Conservation (phyloP, 2,113 vertebrate genomes). For the Lanius collurio region DNA sequence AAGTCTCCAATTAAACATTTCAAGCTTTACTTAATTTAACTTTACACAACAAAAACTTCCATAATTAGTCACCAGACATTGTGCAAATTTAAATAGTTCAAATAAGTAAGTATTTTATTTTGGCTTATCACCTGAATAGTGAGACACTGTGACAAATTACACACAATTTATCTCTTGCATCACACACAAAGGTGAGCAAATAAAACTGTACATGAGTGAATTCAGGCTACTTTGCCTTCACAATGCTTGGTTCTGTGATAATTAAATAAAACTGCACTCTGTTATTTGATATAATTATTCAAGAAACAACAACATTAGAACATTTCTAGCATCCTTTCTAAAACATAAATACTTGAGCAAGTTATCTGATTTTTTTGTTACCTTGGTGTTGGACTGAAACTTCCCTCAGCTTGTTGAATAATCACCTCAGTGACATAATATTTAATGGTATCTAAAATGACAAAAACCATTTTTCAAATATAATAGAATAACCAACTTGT, state of each 20-base stretch:
- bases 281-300: neutral
- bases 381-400: conserved; percentile 72
- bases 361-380: conserved; percentile 31
- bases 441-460: conserved; percentile 82
- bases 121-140: neutral
- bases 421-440: conserved; percentile 90
- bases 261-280: neutral
- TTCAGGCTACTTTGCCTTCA: neutral
- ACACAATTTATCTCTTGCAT: neutral
- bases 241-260: neutral
- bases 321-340: neutral
- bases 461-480: neutral
- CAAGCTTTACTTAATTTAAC: neutral
- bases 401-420: conserved; percentile 69
- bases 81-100: neutral
- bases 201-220: neutral
- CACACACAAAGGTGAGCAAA: neutral
- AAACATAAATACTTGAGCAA: neutral
- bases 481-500: neutral
- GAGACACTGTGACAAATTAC: neutral
- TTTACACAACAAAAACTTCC: neutral
- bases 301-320: neutral
- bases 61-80: neutral
- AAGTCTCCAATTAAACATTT: neutral
- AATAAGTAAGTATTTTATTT: neutral